Evolutionary conservation across 2,113 vertebrate species (phyloP), one percentile per base, ranked within the genome.

Genomic region (Spilogale gracilis): DNA sequence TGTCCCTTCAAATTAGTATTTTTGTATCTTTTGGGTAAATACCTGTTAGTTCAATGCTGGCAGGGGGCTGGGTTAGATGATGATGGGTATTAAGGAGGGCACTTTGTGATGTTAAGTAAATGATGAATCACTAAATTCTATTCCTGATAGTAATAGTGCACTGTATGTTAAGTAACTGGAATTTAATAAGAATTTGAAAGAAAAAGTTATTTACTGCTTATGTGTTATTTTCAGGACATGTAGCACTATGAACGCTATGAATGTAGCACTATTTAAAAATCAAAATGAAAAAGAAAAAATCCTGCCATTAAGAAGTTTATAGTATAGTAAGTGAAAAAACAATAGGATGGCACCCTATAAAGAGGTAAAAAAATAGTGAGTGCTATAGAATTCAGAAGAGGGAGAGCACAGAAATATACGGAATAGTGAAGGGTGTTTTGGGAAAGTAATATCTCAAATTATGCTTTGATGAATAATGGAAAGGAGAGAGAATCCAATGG

Each of bases 181-280:
- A 50, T 76, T 76, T 76, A 76, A 76, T 50, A 50, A 76, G 25
- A 50, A 30, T 48, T 16, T 76, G 73, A 76, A 76, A 76, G 73
- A 50, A 88, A 88, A 63, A n/a, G 9, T 78, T 91, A 91, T 71
- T 89, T 95, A 65, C 38, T 80, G 3, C 30, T 94, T 9, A 38
- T 32, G 2, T 92, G 12, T 81, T 78, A 89, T 58, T 27, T 93
- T 48, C 30, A 86, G 67, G 17, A 67, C 9, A 52, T 89, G 17
- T 78, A 71, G 38, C 38, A 38, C 38, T 38, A 38, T 38, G 38
- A 38, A 38, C 38, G 38, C 38, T 38, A 38, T 38, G 38, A 38
- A 38, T 32, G 79, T 83, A 89, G 38, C 14, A 73, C 23, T 94
- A 3, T 86, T 91, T 94, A 23, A 56, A 94, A 95, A 63, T 95